These are phyloP conservation scores for Tiliacea citrago DNA, from an alignment of 2,888 invertebrate genomes.

Conservation along the genomic window DNA sequence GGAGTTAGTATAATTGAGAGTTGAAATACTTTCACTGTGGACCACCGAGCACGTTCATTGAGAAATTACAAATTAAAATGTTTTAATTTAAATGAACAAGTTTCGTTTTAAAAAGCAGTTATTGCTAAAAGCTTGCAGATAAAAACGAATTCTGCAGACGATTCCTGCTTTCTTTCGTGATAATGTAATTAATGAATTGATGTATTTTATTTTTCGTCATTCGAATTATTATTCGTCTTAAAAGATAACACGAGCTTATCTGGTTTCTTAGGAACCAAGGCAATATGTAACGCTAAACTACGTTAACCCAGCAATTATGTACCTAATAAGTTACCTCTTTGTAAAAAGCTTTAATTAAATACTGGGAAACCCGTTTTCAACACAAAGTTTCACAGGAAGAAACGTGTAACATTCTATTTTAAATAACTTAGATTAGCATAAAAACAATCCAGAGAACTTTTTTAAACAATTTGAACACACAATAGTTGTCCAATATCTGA, in stretches of 20 bases:
- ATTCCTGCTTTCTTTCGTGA: background rate
- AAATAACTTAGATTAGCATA: conserved; percentile 44
- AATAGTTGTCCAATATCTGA: conserved; percentile 54
- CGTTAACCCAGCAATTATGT: conserved; percentile 20
- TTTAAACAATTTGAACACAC: conserved; percentile 33
- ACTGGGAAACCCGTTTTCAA: conserved; percentile 20
- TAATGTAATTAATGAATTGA: background rate
- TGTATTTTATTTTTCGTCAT: background rate
- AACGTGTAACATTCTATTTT: conserved; percentile 31
- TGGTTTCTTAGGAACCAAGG: background rate
- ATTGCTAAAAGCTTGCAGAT: background rate
- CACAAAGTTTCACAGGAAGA: conserved; percentile 27
- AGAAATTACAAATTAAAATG: conserved; percentile 30
- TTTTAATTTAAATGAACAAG: conserved; percentile 7
- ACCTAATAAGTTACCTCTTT: conserved; percentile 31
- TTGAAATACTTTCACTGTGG: conserved; percentile 52
- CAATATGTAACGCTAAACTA: background rate
- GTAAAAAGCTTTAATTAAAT: conserved; percentile 49
- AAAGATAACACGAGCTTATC: background rate
- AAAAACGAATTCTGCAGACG: background rate
- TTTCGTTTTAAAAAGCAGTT: conserved; percentile 5
- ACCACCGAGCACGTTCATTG: conserved; percentile 36
- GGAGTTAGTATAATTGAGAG: conserved; percentile 45
- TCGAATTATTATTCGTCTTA: background rate
- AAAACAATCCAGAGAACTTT: conserved; percentile 46